These are phyloP conservation scores for Apolygus lucorum DNA, from an alignment of 1,140 invertebrate genomes.

Conservation along the genomic window DNA sequence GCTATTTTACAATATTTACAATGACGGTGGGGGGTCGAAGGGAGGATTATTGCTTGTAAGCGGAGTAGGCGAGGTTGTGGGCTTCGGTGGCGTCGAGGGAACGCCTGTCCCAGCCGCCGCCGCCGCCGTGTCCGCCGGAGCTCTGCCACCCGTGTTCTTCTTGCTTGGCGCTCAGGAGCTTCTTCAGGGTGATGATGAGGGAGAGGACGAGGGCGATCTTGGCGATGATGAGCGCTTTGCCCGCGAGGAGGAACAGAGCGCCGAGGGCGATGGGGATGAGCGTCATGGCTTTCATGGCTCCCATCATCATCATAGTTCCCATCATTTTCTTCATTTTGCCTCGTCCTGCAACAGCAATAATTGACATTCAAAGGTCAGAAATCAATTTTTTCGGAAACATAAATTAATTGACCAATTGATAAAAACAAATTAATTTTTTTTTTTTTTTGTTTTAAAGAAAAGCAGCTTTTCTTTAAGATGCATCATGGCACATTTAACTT, in stretches of 20 bases:
- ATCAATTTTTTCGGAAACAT: too few relatives aligned
- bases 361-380: too few relatives aligned
- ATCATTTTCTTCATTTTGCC: conserved; percentile 47
- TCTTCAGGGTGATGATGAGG: conserved; percentile 65
- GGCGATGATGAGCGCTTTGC: conserved; percentile 61
- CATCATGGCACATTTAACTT: too few relatives aligned
- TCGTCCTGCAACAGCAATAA: conserved; percentile 33
- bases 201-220: conserved; percentile 69
- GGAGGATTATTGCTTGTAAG: conserved; percentile 47
- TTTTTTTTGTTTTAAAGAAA: too few relatives aligned
- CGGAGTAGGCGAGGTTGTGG: conserved; percentile 62
- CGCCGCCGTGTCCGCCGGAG: conserved; percentile 27
- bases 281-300: conserved; percentile 54
- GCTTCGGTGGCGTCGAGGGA: conserved; percentile 51
- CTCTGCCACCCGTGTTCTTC: conserved; percentile 34
- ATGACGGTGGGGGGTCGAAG: neutral
- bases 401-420: too few relatives aligned
- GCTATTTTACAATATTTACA: conserved; percentile 14
- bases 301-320: conserved; percentile 50
- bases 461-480: too few relatives aligned
- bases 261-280: conserved; percentile 65
- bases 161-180: conserved; percentile 46
- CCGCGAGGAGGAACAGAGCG: conserved; percentile 59
- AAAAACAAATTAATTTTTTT: too few relatives aligned
- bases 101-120: conserved; percentile 46